Percentiles rank a stretch among this genome's conserved stretches.
phyloP scores from a whole-genome alignment of 64 coral and sea anemone species.

The Acropora yongei region DNA sequence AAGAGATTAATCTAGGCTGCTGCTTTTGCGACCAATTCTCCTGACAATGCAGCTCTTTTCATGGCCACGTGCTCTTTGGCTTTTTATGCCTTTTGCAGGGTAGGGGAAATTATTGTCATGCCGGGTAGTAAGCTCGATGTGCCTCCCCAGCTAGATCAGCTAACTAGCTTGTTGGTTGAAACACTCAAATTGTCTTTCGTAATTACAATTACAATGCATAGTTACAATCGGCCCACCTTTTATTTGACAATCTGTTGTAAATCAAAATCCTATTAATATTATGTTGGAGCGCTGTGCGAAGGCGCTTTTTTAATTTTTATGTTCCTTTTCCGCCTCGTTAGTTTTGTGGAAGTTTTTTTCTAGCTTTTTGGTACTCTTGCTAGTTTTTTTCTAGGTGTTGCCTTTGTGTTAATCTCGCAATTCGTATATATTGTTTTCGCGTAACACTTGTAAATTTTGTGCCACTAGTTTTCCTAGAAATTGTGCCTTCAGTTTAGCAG shows the following conservation, averaged over 20 bases:
- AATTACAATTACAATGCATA: slow-evolving; percentile 46
- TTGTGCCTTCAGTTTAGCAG: too few relatives aligned
- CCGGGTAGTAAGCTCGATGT: neutral
- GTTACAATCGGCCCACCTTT: slow-evolving; percentile 42
- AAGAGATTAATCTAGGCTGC: neutral
- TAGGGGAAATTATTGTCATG: slow-evolving; percentile 45
- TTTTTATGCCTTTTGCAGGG: slow-evolving; percentile 56
- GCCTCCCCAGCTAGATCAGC: neutral
- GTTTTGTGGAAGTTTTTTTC: too few relatives aligned
- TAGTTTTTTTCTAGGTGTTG: too few relatives aligned
- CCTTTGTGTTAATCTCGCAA: too few relatives aligned
- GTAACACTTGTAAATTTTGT: too few relatives aligned
- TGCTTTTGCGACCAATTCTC: slow-evolving; percentile 8
- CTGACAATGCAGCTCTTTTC: slow-evolving; percentile 37
- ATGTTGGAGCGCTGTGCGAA: neutral
- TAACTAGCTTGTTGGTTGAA: neutral
- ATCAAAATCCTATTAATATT: slow-evolving; percentile 16
- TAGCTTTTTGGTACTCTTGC: too few relatives aligned
- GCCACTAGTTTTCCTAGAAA: too few relatives aligned
- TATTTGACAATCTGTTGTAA: slow-evolving; percentile 28
- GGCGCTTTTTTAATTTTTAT: too few relatives aligned
- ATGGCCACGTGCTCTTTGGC: slow-evolving; percentile 54
- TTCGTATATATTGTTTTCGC: too few relatives aligned
- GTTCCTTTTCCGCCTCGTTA: too few relatives aligned
- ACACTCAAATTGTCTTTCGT: slow-evolving; percentile 35